Evolutionary conservation across 2,888 invertebrate genomes (phyloP).

Genomic region (Andrena praecox): DNA sequence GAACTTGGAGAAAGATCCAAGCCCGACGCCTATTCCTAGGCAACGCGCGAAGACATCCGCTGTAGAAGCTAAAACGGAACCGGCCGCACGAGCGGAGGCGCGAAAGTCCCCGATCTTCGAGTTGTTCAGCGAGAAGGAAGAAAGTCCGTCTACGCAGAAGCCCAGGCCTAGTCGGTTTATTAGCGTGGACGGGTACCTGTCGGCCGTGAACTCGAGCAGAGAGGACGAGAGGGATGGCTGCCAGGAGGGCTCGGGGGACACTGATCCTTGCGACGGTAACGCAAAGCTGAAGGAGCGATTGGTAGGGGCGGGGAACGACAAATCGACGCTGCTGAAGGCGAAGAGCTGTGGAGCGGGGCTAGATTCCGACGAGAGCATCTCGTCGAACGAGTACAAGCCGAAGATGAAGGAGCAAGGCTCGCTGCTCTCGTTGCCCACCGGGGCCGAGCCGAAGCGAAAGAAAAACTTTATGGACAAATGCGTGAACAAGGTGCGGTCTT

Average conservation of each 20-base stretch:
- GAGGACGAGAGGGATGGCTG: conserved; percentile 31
- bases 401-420: conserved; percentile 84
- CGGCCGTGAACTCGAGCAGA: conserved; percentile 8
- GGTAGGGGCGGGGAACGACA: conserved; percentile 62
- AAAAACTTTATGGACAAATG: conserved; percentile 92
- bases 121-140: conserved; percentile 27
- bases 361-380: conserved; percentile 75
- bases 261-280: conserved; percentile 62
- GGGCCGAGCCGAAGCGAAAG: conserved; percentile 89
- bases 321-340: conserved; percentile 75
- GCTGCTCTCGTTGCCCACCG: conserved; percentile 87
- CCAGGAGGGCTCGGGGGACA: conserved; percentile 12
- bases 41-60: conserved; percentile 28
- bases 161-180: conserved; percentile 47
- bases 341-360: conserved; percentile 82
- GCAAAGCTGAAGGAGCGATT: conserved; percentile 63
- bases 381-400: conserved; percentile 74
- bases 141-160: conserved; percentile 26
- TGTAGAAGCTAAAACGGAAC: conserved; percentile 28
- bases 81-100: neutral
- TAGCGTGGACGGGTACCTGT: conserved; percentile 46
- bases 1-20: conserved; percentile 22
- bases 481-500: conserved; percentile 82
- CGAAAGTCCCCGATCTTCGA: conserved; percentile 21
- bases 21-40: conserved; percentile 55